Conservation (phyloP, 2,113 vertebrate species). For the Antigone vipio region DNA sequence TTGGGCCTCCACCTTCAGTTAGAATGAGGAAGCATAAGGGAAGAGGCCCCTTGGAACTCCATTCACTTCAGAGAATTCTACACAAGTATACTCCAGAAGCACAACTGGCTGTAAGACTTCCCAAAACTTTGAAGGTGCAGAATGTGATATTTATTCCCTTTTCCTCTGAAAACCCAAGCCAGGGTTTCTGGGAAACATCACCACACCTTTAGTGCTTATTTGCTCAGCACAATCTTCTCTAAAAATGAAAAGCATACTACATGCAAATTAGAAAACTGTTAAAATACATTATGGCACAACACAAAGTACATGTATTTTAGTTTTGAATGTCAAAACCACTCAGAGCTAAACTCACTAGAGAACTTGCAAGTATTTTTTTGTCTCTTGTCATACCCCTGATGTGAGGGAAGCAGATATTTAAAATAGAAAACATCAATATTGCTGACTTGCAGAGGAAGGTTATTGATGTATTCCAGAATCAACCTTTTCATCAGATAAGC, state of each 20-base stretch:
- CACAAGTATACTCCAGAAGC: background rate
- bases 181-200: background rate
- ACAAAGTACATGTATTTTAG: background rate
- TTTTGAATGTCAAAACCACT: background rate
- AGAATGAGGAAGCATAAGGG: background rate
- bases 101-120: background rate
- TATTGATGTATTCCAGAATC: background rate
- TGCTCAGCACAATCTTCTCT: background rate
- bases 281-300: background rate
- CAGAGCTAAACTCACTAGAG: background rate
- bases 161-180: background rate
- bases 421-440: background rate
- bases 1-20: background rate
- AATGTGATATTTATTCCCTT: background rate
- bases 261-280: background rate
- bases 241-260: background rate
- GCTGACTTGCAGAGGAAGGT: background rate
- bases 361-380: background rate
- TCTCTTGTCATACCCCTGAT: background rate
- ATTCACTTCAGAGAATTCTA: background rate
- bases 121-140: background rate
- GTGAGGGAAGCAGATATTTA: background rate
- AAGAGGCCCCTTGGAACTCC: background rate
- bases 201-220: background rate
- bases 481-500: background rate